Conservation (phyloP, 2,113 vertebrate species). For the Apeltes quadracus region DNA sequence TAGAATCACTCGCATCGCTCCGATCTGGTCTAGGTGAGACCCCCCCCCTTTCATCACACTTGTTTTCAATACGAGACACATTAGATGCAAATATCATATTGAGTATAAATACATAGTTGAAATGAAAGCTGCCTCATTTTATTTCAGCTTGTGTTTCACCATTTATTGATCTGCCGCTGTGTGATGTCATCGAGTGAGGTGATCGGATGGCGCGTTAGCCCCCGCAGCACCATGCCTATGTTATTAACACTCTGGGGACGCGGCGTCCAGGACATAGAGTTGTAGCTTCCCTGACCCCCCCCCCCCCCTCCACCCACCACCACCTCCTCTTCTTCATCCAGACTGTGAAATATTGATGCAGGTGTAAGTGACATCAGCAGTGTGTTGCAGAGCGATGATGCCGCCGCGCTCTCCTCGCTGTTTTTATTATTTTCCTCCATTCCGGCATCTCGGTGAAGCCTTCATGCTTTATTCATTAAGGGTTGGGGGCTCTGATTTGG, state of each 20-base stretch:
- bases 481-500: conserved; percentile 45
- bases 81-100: background rate
- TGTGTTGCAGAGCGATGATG: conserved; percentile 82
- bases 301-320: background rate
- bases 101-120: background rate
- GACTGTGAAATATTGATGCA: conserved; percentile 89
- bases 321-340: conserved; percentile 7
- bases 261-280: conserved; percentile 34
- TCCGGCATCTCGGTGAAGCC: too few relatives aligned
- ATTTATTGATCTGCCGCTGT: background rate
- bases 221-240: too few relatives aligned
- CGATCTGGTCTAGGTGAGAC: conserved; percentile 17
- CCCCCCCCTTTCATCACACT: background rate
- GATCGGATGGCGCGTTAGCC: conserved; percentile 52
- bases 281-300: conserved; percentile 43
- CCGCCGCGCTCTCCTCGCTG: conserved; percentile 45
- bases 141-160: background rate
- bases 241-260: conserved; percentile 5
- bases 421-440: conserved; percentile 67
- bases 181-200: conserved; percentile 29
- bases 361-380: conserved; percentile 92
- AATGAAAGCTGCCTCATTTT: background rate
- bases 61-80: background rate
- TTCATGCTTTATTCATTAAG: conserved; percentile 68
- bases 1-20: conserved; percentile 37